phyloP scores from a whole-genome alignment of 1,140 invertebrate genomes.

The Anadara kagoshimensis region DNA sequence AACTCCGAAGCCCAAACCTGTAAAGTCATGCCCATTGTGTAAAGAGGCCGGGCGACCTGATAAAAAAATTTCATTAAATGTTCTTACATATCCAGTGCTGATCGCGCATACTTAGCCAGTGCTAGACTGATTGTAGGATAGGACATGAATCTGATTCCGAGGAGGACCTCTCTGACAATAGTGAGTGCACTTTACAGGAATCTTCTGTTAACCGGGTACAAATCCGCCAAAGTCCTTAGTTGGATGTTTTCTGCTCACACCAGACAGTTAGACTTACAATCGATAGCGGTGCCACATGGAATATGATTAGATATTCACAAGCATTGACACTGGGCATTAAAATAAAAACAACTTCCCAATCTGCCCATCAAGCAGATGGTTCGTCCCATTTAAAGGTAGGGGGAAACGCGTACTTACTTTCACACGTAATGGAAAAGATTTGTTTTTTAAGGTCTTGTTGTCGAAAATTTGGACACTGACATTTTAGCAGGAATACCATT shows the following conservation, averaged over 20 bases:
- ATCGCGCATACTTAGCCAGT: constrained; percentile 4
- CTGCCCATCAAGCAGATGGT: constrained; percentile 35
- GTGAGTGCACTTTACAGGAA: background rate
- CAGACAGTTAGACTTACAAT: constrained; percentile 7
- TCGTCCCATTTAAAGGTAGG: constrained; percentile 18
- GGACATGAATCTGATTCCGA: background rate
- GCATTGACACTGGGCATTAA: background rate
- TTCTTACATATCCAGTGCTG: constrained; percentile 2
- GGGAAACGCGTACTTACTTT: constrained; percentile 18
- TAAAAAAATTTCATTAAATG: constrained; percentile 23
- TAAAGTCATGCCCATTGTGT: constrained; percentile 21
- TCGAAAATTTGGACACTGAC: constrained; percentile 35
- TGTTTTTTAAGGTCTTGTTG: constrained; percentile 25
- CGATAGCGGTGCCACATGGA: constrained; percentile 19
- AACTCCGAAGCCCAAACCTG: background rate
- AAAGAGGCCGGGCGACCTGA: constrained; percentile 18
- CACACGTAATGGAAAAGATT: background rate
- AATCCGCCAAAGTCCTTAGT: constrained; percentile 16
- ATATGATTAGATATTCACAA: constrained; percentile 7
- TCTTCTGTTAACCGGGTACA: constrained; percentile 10
- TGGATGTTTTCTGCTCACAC: constrained; percentile 9
- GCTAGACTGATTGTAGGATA: constrained; percentile 6
- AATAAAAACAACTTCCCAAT: constrained; percentile 22
- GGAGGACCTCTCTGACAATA: background rate
- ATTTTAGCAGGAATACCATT: constrained; percentile 14